These are phyloP conservation scores for Lophius americanus DNA, from an alignment of 2,797 vertebrate genomes.

Conservation along the genomic window DNA sequence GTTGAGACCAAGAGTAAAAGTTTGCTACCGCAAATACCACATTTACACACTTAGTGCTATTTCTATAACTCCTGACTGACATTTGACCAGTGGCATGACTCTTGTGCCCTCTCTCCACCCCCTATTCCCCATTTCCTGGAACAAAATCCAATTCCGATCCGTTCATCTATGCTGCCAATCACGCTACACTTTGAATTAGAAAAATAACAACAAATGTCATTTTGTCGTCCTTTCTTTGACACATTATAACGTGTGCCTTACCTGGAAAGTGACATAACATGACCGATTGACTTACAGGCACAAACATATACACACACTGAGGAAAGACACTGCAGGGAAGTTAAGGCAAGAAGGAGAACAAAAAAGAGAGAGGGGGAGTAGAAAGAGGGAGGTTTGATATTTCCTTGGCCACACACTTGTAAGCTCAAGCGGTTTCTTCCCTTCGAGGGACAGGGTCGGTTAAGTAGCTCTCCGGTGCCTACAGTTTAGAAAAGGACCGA, in stretches of 20 bases:
- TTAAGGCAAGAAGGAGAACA: slow-evolving; percentile 48
- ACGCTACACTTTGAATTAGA: slow-evolving; percentile 51
- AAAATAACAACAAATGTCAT: slow-evolving; percentile 77
- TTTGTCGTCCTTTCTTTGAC: slow-evolving; percentile 67
- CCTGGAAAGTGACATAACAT: slow-evolving; percentile 74
- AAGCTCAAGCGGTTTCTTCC: slow-evolving; percentile 80
- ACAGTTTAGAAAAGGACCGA: slow-evolving; percentile 80
- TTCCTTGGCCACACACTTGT: slow-evolving; percentile 77
- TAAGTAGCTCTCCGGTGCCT: slow-evolving; percentile 80
- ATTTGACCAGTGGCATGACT: slow-evolving; percentile 71
- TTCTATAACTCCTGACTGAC: slow-evolving; percentile 70
- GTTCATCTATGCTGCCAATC: slow-evolving; percentile 73
- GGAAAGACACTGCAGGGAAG: slow-evolving; percentile 13
- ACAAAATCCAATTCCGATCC: slow-evolving; percentile 67
- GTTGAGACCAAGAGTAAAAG: slow-evolving; percentile 32
- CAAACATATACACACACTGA: slow-evolving; percentile 17
- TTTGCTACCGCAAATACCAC: slow-evolving; percentile 57
- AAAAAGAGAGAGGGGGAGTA: slow-evolving; percentile 39
- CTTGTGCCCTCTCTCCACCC: slow-evolving; percentile 62
- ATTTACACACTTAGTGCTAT: slow-evolving; percentile 34
- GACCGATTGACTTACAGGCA: slow-evolving; percentile 67
- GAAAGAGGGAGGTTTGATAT: slow-evolving; percentile 74
- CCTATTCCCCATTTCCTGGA: slow-evolving; percentile 62
- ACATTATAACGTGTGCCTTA: slow-evolving; percentile 65
- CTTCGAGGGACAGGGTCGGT: slow-evolving; percentile 79